Conservation (phyloP, 2,797 vertebrate species). For the Poecilia gillii region DNA sequence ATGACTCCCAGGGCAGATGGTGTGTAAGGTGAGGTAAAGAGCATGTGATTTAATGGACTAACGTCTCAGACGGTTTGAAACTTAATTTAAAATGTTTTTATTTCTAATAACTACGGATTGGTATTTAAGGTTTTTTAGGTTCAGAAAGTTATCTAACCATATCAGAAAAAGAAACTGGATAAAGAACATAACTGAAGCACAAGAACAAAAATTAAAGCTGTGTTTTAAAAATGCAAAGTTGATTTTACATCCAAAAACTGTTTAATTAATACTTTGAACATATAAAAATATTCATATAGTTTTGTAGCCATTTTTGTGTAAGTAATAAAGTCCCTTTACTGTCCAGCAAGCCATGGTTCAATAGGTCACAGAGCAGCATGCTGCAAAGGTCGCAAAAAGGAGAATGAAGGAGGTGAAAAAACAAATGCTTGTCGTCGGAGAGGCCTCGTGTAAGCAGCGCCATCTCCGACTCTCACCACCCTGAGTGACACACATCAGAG, state of each 20-base stretch:
- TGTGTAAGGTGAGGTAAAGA: conserved; percentile 20
- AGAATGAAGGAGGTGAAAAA: conserved; percentile 44
- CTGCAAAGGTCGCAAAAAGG: conserved; percentile 37
- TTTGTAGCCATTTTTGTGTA: conserved; percentile 24
- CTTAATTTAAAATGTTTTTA: conserved; percentile 41
- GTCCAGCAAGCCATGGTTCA: conserved; percentile 60
- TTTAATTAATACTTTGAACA: conserved; percentile 10
- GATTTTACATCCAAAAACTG: conserved; percentile 6
- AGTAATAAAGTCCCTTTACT: conserved; percentile 45
- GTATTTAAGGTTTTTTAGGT: conserved; percentile 44
- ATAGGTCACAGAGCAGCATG: conserved; percentile 60
- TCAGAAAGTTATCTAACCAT: conserved; percentile 18
- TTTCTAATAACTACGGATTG: conserved; percentile 45
- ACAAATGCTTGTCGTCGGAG: conserved; percentile 65
- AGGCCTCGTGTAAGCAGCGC: conserved; percentile 52
- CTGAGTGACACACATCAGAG: conserved; percentile 71
- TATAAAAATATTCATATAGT: conserved; percentile 16
- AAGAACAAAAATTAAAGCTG: conserved; percentile 35
- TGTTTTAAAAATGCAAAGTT: conserved; percentile 24
- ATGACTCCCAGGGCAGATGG: conserved; percentile 21
- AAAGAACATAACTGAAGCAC: conserved; percentile 16
- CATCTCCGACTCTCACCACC: conserved; percentile 68
- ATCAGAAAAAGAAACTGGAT: conserved; percentile 39
- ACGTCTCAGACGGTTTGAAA: conserved; percentile 28
- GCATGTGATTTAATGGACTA: conserved; percentile 19